These are phyloP conservation scores for Platysternon megacephalum DNA, from an alignment of 2,113 vertebrate genomes.

Conservation along the genomic window DNA sequence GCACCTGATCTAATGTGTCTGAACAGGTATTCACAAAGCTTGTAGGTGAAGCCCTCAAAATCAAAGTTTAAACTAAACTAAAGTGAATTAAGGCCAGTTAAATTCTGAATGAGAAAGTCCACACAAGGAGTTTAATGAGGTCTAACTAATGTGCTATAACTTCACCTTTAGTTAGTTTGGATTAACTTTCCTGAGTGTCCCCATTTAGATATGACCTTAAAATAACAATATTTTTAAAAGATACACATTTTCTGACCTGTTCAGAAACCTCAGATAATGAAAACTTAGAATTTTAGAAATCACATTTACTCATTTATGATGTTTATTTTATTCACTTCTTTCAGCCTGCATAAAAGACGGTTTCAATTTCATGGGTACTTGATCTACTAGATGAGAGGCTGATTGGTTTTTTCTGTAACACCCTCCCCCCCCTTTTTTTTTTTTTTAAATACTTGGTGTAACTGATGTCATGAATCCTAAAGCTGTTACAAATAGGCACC, in stretches of 20 bases:
- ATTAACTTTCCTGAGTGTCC: not conserved
- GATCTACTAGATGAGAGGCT: not conserved
- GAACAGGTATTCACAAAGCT: too few species aligned
- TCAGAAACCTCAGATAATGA: not conserved
- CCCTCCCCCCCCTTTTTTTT: not conserved
- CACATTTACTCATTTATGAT: not conserved
- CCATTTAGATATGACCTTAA: not conserved
- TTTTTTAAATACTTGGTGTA: not conserved
- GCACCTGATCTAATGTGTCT: not conserved
- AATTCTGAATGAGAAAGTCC: too few species aligned
- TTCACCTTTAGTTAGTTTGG: not conserved
- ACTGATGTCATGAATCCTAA: not conserved
- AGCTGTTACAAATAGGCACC: not conserved
- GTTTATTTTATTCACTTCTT: not conserved
- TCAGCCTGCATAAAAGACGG: not conserved
- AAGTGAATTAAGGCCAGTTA: not conserved
- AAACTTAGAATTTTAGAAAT: not conserved
- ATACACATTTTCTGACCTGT: not conserved
- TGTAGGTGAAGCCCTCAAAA: not conserved
- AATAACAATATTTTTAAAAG: not conserved
- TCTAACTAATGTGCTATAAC: not conserved
- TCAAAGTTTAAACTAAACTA: not conserved
- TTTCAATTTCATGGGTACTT: not conserved
- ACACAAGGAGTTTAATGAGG: not conserved
- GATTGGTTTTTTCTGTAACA: not conserved